Base-by-base conservation (phyloP, 1,140 invertebrate species). In the Panagrolaimus sp. region DNA sequence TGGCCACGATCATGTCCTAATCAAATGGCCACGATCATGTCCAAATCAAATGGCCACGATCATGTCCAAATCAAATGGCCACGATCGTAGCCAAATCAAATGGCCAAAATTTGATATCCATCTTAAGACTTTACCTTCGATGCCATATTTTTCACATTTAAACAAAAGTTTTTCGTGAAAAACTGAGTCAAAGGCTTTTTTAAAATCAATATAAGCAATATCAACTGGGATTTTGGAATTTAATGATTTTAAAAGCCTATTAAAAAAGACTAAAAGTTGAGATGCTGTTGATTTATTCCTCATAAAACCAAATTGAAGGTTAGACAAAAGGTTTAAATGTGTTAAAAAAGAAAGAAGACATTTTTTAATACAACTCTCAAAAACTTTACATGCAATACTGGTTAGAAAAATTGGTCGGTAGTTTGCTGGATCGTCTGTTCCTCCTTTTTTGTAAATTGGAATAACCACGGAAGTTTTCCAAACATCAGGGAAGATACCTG, bases 71-170 rank as follows among this genome's bases (percentile, higher is more conserved):
- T n/a, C n/a, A n/a, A n/a, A n/a, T n/a, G n/a, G n/a, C n/a, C n/a
- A n/a, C n/a, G n/a, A n/a, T n/a, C n/a, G n/a, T n/a, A n/a, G n/a
- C n/a, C n/a, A n/a, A n/a, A n/a, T n/a, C n/a, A n/a, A n/a, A n/a
- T n/a, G n/a, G n/a, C n/a, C n/a, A 48, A 48, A 48, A 9, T 10
- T 48, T 48, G 47, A 48, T n/a, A 48, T 15, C 47, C 47, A 48
- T 10, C 5, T n/a, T n/a, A 48, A 24, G 15, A 48, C 9, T 15
- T 48, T 24, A 48, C 47, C 47, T n/a, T 15, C 2, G 47, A 48
- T 24, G 9, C 21, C 47, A 10, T n/a, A 48, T n/a, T 9, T 1
- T 24, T 15, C 47, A 48, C 15, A 24, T 48, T 48, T 48, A 48
- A n/a, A n/a, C 15, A 48, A 24, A 15, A 48, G 21, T n/a, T n/a